A percentile compares a stretch with the other conserved stretches of the same genome.
These are phyloP conservation scores for Hirudo medicinalis DNA, from an alignment of 1,140 invertebrate genomes.

Conservation along the genomic window DNA sequence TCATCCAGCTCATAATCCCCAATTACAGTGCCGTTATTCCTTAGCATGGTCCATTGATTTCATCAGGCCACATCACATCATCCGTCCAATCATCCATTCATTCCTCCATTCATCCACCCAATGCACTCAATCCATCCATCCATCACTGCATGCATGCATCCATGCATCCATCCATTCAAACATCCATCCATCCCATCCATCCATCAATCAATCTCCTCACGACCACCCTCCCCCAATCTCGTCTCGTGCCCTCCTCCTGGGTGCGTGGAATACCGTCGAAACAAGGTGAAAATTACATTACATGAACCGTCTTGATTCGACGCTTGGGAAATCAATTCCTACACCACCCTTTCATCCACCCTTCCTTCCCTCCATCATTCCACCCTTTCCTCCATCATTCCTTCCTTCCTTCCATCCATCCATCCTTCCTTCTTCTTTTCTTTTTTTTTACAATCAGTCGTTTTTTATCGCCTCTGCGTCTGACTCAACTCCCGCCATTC, in stretches of 20 bases:
- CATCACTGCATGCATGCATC: not conserved
- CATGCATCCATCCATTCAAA: not conserved
- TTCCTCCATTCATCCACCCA: not conserved
- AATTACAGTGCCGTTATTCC: not conserved
- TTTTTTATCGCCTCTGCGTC: not conserved
- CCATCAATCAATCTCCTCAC: not conserved
- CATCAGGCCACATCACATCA: not conserved
- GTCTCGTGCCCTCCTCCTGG: too few species aligned
- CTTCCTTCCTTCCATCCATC: too few species aligned
- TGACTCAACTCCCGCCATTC: not conserved
- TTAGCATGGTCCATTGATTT: not conserved
- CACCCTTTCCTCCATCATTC: too few species aligned
- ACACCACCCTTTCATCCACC: too few species aligned
- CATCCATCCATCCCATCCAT: not conserved
- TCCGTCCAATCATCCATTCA: not conserved
- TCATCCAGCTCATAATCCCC: not conserved
- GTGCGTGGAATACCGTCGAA: too few species aligned
- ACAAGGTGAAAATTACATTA: too few species aligned
- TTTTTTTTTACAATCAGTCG: not conserved
- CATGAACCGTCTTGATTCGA: not conserved
- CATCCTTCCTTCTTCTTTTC: not conserved
- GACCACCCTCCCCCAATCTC: not conserved
- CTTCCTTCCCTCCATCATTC: not conserved
- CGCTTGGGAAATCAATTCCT: slow-evolving; percentile 4
- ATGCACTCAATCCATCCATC: not conserved